Conservation (phyloP, 2,113 vertebrate species). For the Lutjanus erythropterus region DNA sequence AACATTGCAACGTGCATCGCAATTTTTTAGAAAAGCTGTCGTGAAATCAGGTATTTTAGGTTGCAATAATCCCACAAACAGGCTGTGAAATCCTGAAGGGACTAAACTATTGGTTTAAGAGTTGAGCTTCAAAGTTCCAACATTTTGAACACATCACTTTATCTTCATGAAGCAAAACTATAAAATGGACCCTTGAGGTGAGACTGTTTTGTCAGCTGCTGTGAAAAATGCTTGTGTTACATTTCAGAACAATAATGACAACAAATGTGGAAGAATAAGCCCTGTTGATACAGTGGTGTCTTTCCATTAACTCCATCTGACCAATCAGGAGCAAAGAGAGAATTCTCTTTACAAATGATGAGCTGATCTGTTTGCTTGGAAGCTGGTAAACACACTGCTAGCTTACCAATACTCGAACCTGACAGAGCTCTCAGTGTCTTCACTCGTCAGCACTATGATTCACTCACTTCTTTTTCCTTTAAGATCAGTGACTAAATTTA, state of each 20-base stretch:
- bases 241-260: background rate
- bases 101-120: background rate
- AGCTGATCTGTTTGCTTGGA: background rate
- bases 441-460: background rate
- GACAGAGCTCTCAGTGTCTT: too few relatives aligned
- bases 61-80: too few relatives aligned
- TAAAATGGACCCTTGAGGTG: background rate
- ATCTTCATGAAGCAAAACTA: background rate
- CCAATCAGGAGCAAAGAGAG: background rate
- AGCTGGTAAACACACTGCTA: background rate
- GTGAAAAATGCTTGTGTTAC: too few relatives aligned
- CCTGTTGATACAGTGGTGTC: background rate
- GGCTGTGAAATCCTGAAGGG: too few relatives aligned
- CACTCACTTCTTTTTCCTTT: background rate
- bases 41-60: too few relatives aligned
- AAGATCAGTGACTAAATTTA: background rate
- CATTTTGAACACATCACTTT: background rate
- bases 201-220: too few relatives aligned
- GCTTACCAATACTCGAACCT: background rate
- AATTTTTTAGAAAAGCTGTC: too few relatives aligned
- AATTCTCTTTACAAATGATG: background rate
- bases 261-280: background rate
- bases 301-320: background rate
- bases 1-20: too few relatives aligned
- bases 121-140: background rate